Evolutionary conservation across 2,797 vertebrate species (phyloP).

Genomic region (Spinus olivaceus): DNA sequence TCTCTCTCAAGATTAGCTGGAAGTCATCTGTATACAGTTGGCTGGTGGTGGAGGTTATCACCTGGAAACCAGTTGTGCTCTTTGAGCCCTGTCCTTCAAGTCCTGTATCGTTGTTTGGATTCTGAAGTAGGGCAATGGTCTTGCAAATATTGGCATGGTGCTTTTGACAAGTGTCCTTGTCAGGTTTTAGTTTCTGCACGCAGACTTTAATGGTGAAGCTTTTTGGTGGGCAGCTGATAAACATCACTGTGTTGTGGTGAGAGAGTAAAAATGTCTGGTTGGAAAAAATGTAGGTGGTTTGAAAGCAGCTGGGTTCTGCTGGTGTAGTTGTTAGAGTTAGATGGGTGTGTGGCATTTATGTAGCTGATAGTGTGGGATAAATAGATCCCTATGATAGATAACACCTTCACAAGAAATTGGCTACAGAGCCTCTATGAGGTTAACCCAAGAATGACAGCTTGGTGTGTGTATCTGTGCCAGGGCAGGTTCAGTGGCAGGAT

Average conservation of each 20-base stretch:
- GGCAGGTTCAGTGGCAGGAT: background rate
- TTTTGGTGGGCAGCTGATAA: background rate
- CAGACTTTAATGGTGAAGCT: background rate
- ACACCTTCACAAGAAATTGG: background rate
- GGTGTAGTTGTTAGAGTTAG: background rate
- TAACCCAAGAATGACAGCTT: background rate
- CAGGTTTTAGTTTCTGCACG: background rate
- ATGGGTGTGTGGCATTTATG: background rate
- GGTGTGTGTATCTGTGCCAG: fast-evolving
- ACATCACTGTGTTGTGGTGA: background rate
- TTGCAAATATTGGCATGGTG: background rate
- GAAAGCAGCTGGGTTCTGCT: background rate
- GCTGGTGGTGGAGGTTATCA: background rate
- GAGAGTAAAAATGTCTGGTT: background rate
- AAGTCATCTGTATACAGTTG: background rate
- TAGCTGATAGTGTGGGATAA: background rate
- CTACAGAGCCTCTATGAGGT: background rate
- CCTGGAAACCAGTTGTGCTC: background rate
- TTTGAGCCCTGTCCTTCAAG: background rate
- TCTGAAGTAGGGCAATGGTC: background rate
- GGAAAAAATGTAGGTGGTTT: background rate
- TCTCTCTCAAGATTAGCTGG: background rate
- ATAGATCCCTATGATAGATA: background rate
- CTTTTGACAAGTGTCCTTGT: background rate
- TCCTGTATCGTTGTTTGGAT: background rate